A percentile compares a stretch with the other conserved stretches of the same genome.
phyloP scores from a whole-genome alignment of 2,888 invertebrate genomes.

The Noctua fimbriata region DNA sequence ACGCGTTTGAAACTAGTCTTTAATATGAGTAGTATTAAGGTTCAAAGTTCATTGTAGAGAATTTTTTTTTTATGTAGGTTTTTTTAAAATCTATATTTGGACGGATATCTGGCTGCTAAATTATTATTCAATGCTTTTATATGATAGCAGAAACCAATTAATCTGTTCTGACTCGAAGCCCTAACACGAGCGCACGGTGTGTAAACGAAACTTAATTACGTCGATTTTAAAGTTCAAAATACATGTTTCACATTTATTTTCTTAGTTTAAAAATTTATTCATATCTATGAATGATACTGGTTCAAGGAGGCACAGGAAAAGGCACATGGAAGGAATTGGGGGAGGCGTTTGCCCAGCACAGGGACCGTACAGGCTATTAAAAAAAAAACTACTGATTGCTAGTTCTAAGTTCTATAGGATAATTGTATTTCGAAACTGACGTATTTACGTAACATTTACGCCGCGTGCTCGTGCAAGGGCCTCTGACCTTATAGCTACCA shows the following conservation, averaged over 20 bases:
- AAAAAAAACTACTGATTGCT: too few relatives aligned
- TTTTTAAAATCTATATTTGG: background rate
- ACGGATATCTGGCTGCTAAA: background rate
- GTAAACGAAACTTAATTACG: background rate
- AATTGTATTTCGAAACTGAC: background rate
- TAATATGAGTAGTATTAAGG: slow-evolving; percentile 6
- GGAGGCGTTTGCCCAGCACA: too few relatives aligned
- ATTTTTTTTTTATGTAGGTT: background rate
- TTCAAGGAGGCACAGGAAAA: too few relatives aligned
- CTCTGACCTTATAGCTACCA: background rate
- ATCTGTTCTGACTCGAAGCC: background rate
- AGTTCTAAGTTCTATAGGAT: too few relatives aligned
- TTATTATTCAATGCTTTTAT: background rate
- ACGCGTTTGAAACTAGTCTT: slow-evolving; percentile 24
- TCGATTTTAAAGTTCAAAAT: background rate
- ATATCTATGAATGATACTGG: too few relatives aligned
- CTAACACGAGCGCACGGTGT: background rate
- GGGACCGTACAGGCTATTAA: too few relatives aligned
- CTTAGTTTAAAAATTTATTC: background rate
- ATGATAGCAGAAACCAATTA: background rate
- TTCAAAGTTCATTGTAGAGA: slow-evolving; percentile 40
- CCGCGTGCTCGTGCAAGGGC: too few relatives aligned
- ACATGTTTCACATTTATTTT: background rate
- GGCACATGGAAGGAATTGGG: too few relatives aligned
- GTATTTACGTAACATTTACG: background rate